Evolutionary conservation across 1,140 invertebrate genomes (phyloP), one percentile per base, ranked within the genome.

Genomic region (Magallana ariakensis): DNA sequence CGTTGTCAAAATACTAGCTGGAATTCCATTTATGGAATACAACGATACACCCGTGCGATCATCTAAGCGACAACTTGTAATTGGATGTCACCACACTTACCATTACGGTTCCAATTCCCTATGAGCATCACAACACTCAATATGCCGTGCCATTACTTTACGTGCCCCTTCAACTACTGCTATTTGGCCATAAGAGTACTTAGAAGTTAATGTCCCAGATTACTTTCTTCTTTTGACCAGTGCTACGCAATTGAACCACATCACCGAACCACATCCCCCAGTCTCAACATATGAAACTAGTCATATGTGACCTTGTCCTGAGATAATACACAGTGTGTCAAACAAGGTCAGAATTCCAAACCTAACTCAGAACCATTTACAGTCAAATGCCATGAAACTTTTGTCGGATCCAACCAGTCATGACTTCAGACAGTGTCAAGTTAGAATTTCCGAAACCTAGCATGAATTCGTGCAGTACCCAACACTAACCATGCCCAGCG

Each of bases 141-240:
- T 90, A 6, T 19, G 75, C 13, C 46, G 57, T 11, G 83, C 87
- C 16, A 75, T 80, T 54, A 66, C 80, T 0, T 3, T 16, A 10
- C 26, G 87, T 26, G 55, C 80, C 6, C 86, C 90, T 15, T 60
- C 26, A 1, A 53, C 83, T 13, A 54, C 85, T 13, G 87, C 85
- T 4, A 13, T 89, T 9, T 91, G 90, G 90, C 87, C 87, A 26
- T 90, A 87, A 26, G 87, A 89, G 9, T 90, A 84, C 60, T 33
- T 90, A 33, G 89, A 91, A 55, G 46, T 91, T 9, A 55, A 58
- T 54, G 13, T 89, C 53, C 88, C 87, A 10, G 11, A 22, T 53
- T 80, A n/a, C n/a, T 87, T n/a, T 33, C 86, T 26, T 60, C 56
- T 19, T 5, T n/a, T 13, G 87, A 88, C 57, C 70, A 75, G 16